A percentile compares a stretch with the other conserved stretches of the same genome.
Evolutionary conservation across 2,113 vertebrate genomes (phyloP).

Genomic region (Corythoichthys intestinalis): DNA sequence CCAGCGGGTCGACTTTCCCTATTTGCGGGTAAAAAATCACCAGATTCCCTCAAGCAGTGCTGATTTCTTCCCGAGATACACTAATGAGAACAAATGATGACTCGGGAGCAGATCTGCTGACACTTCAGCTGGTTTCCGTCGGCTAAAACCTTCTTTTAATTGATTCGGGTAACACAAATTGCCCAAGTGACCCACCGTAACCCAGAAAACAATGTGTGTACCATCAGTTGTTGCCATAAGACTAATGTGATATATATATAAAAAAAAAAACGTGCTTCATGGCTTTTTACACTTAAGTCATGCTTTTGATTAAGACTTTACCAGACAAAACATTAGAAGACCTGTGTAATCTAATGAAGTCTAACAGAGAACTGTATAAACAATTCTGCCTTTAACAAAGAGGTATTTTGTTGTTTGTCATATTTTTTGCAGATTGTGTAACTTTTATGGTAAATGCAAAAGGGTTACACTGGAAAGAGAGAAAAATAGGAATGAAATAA

Average conservation of each 20-base stretch:
- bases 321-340: background rate
- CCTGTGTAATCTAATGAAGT: background rate
- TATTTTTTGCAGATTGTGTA: background rate
- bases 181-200: slow-evolving; percentile 31
- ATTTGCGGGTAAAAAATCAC: slow-evolving; percentile 74
- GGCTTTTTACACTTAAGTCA: background rate
- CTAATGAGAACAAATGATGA: slow-evolving; percentile 78
- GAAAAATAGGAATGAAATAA: background rate
- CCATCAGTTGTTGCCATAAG: slow-evolving; percentile 1
- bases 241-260: background rate
- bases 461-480: background rate
- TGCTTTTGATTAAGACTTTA: background rate
- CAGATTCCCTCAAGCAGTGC: slow-evolving; percentile 70
- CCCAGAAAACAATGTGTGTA: slow-evolving; percentile 9
- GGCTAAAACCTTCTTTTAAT: slow-evolving; percentile 64
- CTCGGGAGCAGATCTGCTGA: slow-evolving; percentile 65
- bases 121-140: slow-evolving; percentile 53
- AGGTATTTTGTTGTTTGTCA: background rate
- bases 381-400: background rate
- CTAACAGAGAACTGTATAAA: background rate
- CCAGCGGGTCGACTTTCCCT: slow-evolving; percentile 62
- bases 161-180: slow-evolving; percentile 56
- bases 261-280: background rate
- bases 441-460: background rate
- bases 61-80: slow-evolving; percentile 62